Evolutionary conservation across 1,140 invertebrate species (phyloP), one percentile per base, ranked within the genome.

Genomic region (Drosophila ambigua): DNA sequence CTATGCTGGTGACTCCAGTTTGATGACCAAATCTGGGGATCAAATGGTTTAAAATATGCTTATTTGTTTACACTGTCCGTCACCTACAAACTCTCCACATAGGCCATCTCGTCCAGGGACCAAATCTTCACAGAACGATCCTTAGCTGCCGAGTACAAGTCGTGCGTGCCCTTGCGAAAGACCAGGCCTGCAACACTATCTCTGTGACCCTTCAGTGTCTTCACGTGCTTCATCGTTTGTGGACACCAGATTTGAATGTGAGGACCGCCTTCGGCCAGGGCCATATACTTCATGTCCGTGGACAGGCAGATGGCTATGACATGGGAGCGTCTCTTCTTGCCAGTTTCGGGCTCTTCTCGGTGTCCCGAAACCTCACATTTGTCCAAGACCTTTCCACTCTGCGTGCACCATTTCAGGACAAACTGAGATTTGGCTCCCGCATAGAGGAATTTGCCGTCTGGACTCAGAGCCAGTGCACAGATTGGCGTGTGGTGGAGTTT

Each of bases 21-120:
- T 98, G 96, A 93, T 99, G 98, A 11, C 98, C 98, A 94, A 97
- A 98, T 78, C 95, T 95, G 16, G 3, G 0, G 2, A 41, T 7
- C 74, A 78, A 11, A 60, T 2, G 11, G 16, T 43, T 0, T 5
- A 49, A 26, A 46, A 4, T 8, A 0, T 23, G 5, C 20, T 24
- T 39, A n/a, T 1, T 0, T 4, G 0, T 31, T 6, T 4, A 0
- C 2, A 2, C 6, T 13, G 2, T 31, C 7, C 3, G 7, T 2
- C 3, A 75, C 94, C 93, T 93, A 96, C 93, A 99, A 93, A 60
- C 97, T 98, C 94, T 99, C 98, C 7, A 99, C 96, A 93, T 98
- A 99, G 8, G 96, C 95, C 96, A 98, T 97, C 90, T 99, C 98
- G 93, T 98, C 97, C 20, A 99, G 93, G 77, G 96, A 98, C 98